phyloP scores from a whole-genome alignment of 2,113 vertebrate genomes.

The Tragelaphus imberbis region DNA sequence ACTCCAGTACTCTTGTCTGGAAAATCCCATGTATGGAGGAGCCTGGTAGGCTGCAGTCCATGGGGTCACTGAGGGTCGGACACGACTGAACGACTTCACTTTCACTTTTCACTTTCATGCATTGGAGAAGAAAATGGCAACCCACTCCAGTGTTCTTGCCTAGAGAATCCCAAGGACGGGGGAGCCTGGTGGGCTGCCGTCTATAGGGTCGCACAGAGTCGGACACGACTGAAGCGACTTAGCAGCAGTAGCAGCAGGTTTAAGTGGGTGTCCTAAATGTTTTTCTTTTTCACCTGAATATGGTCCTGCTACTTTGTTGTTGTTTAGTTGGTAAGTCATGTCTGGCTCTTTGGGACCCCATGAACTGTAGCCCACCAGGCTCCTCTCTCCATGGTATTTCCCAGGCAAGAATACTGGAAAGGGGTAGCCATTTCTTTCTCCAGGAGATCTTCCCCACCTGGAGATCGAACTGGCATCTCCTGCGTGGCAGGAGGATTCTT shows the following conservation, averaged over 20 bases:
- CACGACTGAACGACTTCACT: too few relatives aligned
- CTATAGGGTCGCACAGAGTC: too few relatives aligned
- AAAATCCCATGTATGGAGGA: too few relatives aligned
- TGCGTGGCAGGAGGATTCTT: background rate
- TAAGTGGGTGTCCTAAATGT: background rate
- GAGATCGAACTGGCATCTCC: background rate
- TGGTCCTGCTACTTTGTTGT: background rate
- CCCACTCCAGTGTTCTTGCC: too few relatives aligned
- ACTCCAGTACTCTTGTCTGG: too few relatives aligned
- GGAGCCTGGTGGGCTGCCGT: too few relatives aligned
- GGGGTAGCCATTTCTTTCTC: background rate
- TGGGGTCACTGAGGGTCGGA: too few relatives aligned
- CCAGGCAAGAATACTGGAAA: background rate
- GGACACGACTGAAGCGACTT: too few relatives aligned
- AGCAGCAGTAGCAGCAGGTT: background rate
- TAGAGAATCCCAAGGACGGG: too few relatives aligned
- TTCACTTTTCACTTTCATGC: too few relatives aligned
- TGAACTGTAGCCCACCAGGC: background rate
- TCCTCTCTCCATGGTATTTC: background rate
- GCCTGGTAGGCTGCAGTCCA: too few relatives aligned
- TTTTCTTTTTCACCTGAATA: background rate
- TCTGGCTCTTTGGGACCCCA: background rate
- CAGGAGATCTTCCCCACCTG: background rate
- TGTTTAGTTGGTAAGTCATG: background rate
- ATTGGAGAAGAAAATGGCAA: too few relatives aligned